Conservation (phyloP, 2,888 invertebrate genomes). For the Oligia latruncula region DNA sequence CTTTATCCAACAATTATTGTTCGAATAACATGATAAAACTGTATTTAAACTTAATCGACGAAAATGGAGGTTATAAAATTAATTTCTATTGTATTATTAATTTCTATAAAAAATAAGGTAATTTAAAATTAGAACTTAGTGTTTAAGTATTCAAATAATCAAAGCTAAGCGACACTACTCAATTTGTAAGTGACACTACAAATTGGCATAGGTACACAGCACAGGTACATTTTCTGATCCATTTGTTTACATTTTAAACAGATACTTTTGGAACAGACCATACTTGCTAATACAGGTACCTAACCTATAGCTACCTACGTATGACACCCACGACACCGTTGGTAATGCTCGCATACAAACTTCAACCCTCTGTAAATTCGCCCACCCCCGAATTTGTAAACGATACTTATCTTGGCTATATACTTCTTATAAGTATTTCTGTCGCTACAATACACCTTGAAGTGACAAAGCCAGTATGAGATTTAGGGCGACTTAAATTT, state of each 20-base stretch:
- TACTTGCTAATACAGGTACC: not conserved
- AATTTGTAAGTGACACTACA: not conserved
- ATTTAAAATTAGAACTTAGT: not conserved
- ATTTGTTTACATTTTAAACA: not conserved
- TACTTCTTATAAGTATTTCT: not conserved
- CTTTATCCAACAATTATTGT: not conserved
- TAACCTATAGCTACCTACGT: not conserved
- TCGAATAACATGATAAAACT: not conserved
- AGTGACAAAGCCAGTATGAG: not conserved
- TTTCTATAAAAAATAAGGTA: not conserved
- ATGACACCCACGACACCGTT: not conserved
- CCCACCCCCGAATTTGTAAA: constrained; percentile 5
- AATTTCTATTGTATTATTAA: not conserved
- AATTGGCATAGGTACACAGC: no score
- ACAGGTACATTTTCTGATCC: not conserved
- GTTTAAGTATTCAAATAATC: not conserved
- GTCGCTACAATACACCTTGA: not conserved
- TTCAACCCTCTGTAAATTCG: not conserved
- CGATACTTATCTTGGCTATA: not conserved
- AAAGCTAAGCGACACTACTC: not conserved
- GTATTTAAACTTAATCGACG: not conserved
- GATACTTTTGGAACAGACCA: not conserved
- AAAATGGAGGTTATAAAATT: not conserved
- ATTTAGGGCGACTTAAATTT: not conserved
- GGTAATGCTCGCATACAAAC: not conserved